Evolutionary conservation across 2,113 vertebrate species (phyloP), one percentile per base, ranked within the genome.

Genomic region (Urocolius indicus): DNA sequence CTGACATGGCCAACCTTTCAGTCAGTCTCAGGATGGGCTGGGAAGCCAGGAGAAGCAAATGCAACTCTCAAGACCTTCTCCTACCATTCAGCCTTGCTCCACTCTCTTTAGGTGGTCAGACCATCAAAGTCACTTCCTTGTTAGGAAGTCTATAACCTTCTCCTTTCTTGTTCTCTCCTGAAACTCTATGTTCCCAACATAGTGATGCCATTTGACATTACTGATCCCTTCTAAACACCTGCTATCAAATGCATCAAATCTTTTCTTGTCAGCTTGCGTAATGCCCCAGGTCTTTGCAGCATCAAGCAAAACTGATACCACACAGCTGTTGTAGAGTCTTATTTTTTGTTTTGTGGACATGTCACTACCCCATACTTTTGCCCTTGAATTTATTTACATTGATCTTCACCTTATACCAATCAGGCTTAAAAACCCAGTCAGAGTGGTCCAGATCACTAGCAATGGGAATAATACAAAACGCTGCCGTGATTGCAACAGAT

Each of bases 201-300:
- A 80, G 94, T 90, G 93, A 89, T 90, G 91, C 95, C 91, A 90
- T 92, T 89, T 97, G 96, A 94, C 97, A 97, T 97, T 93, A 93
- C 94, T 94, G 94, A 97, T 97, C 96, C 95, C 95, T 93, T 90
- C 91, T 92, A 96, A 97, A 96, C 97, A 98, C 97, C 97, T 98
- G 97, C 97, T 97, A 96, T 96, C 85, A 92, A 96, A 97, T 97
- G 96, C 97, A 98, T 98, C 97, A 97, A 97, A 94, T 96, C 96
- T 97, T 97, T 97, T 97, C 96, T 97, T 97, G 97, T 97, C 96
- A 43, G 91, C 95, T 97, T 95, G 96, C 96, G 94, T 96, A 97
- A 98, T 97, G 97, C 95, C 74, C 92, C 96, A 94, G 94, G 95
- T 97, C 97, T 97, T 96, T 89, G 91, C 97, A 95, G 95, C 96